A percentile compares a stretch with the other conserved stretches of the same genome.
Evolutionary conservation across 2,113 vertebrate genomes (phyloP).

Genomic region (Empidonax alnorum): DNA sequence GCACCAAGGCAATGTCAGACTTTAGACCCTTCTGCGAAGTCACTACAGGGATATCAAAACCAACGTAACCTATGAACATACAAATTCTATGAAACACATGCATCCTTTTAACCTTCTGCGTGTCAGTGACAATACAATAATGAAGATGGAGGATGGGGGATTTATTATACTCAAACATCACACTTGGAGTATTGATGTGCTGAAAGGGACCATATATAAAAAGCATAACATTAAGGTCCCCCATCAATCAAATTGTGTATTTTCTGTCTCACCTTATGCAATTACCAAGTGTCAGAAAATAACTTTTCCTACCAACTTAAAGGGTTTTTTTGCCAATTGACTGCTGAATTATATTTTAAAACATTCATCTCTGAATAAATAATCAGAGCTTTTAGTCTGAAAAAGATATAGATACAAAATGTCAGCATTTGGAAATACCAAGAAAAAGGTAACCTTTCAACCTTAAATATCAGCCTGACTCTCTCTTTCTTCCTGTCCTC

Average conservation of each 20-base stretch:
- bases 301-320: not conserved
- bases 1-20: not conserved
- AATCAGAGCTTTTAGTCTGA: not conserved
- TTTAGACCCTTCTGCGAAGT: not conserved
- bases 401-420: not conserved
- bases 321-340: not conserved
- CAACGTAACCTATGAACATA: not conserved
- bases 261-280: not conserved
- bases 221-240: not conserved
- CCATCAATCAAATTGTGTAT: not conserved
- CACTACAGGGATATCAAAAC: not conserved
- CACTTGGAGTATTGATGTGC: not conserved
- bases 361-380: not conserved
- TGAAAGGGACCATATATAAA: not conserved
- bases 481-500: not conserved
- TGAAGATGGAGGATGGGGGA: not conserved
- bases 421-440: not conserved
- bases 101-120: not conserved
- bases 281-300: not conserved
- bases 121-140: not conserved
- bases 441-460: constrained; percentile 5
- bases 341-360: not conserved
- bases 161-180: not conserved
- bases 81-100: not conserved
- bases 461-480: not conserved